Conservation (phyloP, 92 coral and sea anemone species). For the Phenganax stokvisi region DNA sequence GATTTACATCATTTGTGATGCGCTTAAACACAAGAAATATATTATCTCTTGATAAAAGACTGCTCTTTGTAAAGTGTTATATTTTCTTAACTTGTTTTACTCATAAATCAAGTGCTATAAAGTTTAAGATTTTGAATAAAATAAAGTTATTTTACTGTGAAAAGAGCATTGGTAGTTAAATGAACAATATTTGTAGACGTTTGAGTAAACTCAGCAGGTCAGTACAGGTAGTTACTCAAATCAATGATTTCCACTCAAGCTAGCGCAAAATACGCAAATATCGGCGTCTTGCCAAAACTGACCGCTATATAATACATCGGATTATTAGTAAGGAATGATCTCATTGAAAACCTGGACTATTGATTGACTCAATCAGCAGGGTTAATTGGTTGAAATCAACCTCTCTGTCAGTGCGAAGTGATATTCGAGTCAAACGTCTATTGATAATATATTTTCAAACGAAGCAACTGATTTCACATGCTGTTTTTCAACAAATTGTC, state of each 20-base stretch:
- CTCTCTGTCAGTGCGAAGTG: neutral
- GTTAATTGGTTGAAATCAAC: neutral
- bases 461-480: neutral
- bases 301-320: neutral
- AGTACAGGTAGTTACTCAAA: slow-evolving; percentile 19
- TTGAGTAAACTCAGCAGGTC: slow-evolving; percentile 24
- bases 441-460: slow-evolving; percentile 2
- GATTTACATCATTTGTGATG: neutral
- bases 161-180: neutral
- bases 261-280: slow-evolving; percentile 4
- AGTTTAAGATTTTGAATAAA: neutral
- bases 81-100: neutral
- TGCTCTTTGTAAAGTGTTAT: neutral
- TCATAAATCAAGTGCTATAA: neutral
- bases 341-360: neutral
- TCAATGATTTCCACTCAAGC: slow-evolving; percentile 2
- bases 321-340: neutral
- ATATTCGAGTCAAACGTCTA: neutral
- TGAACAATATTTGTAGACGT: neutral
- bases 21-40: neutral
- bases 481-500: slow-evolving; percentile 17
- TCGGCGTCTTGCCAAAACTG: too few relatives aligned
- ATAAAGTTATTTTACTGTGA: neutral
- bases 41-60: too few relatives aligned
- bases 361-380: neutral